These are phyloP conservation scores for Gadus chalcogrammus DNA, from an alignment of 2,113 vertebrate species.

Conservation along the genomic window DNA sequence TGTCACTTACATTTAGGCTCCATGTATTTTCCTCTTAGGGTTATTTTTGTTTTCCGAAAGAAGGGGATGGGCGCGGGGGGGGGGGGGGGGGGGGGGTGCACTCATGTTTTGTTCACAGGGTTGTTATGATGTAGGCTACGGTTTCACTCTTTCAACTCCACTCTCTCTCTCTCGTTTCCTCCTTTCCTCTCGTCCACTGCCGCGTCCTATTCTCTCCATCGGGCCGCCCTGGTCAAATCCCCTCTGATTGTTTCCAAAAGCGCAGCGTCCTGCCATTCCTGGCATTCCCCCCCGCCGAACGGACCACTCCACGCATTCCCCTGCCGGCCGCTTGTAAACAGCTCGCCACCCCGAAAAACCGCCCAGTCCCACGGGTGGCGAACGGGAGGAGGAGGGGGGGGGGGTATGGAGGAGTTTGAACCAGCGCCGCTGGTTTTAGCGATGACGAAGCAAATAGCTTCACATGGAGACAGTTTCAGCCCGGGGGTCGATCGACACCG, in stretches of 20 bases:
- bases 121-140: neutral
- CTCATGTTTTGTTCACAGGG: too few species aligned
- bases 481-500: too few species aligned
- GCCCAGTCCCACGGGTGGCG: neutral
- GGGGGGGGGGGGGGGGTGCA: too few species aligned
- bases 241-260: conserved; percentile 48
- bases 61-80: too few species aligned
- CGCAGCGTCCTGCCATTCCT: conserved; percentile 47
- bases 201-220: neutral
- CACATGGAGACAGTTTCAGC: too few species aligned
- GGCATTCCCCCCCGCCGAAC: conserved; percentile 35
- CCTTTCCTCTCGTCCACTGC: conserved; percentile 17
- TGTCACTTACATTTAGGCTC: too few species aligned
- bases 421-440: neutral
- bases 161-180: conserved; percentile 23
- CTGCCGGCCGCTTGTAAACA: conserved; percentile 24
- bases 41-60: too few species aligned
- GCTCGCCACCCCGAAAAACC: neutral
- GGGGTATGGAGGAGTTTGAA: neutral
- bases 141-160: conserved; percentile 4
- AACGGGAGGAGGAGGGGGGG: neutral
- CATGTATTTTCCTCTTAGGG: too few species aligned
- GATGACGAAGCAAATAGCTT: too few species aligned
- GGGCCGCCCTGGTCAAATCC: conserved; percentile 35
- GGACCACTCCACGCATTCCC: conserved; percentile 19